Conservation (phyloP, 1,140 invertebrate species). For the Eueides isabella region DNA sequence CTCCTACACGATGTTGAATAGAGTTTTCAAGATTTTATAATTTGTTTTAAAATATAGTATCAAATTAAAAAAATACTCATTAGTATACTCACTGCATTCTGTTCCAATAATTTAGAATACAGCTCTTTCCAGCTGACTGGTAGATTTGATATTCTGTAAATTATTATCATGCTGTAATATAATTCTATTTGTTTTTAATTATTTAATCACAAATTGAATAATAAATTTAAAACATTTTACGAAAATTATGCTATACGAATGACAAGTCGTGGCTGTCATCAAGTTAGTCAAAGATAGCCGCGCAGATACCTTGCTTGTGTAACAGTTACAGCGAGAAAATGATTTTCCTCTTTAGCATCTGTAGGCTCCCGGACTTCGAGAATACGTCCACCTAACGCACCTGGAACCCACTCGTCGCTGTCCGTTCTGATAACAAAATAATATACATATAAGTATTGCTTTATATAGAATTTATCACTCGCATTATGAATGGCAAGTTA, state of each 20-base stretch:
- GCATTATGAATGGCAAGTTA: background rate
- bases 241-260: no score
- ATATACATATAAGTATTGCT: background rate
- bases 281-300: no score
- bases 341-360: slow-evolving; percentile 52
- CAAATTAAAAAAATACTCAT: background rate
- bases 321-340: slow-evolving; percentile 58
- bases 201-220: no score
- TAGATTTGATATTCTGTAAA: slow-evolving; percentile 59
- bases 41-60: background rate
- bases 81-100: slow-evolving; percentile 50
- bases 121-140: slow-evolving; percentile 65
- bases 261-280: no score
- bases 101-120: slow-evolving; percentile 55
- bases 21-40: no score
- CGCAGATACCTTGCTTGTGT: slow-evolving; percentile 53
- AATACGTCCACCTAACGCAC: slow-evolving; percentile 56
- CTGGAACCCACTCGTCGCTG: slow-evolving; percentile 52
- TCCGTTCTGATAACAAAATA: slow-evolving; percentile 29
- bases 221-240: no score
- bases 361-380: slow-evolving; percentile 58
- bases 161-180: background rate
- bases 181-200: background rate
- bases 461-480: no score
- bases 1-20: no score